These are phyloP conservation scores for Eriosoma lanigerum DNA, from an alignment of 1,140 invertebrate species.

Conservation along the genomic window DNA sequence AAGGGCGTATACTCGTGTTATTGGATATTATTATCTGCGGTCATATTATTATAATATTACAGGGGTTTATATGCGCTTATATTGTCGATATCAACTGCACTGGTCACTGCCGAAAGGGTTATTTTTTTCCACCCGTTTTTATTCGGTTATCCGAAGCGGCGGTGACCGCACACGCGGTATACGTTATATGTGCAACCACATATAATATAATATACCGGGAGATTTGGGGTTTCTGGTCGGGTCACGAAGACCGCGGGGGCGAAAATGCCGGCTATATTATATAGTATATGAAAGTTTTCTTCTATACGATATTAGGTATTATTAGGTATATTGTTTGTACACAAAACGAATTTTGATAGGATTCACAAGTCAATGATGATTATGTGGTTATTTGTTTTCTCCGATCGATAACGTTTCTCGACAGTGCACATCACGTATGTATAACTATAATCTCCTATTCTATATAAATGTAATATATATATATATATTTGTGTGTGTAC, in stretches of 20 bases:
- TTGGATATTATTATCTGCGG: background rate
- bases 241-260: conserved; percentile 7
- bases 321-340: conserved; percentile 19
- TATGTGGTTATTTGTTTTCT: conserved; percentile 45
- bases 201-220: background rate
- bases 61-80: too few relatives aligned
- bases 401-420: background rate
- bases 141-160: background rate
- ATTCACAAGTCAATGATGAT: conserved; percentile 45
- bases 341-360: conserved; percentile 47
- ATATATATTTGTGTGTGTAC: background rate
- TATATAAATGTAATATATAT: too few relatives aligned
- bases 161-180: conserved; percentile 2
- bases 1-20: conserved; percentile 37
- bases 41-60: too few relatives aligned
- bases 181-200: background rate
- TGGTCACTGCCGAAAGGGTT: conserved; percentile 26
- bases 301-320: conserved; percentile 2
- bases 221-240: conserved; percentile 39
- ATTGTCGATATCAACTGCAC: too few relatives aligned
- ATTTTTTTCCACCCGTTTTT: background rate
- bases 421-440: too few relatives aligned
- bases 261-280: background rate
- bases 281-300: conserved; percentile 25
- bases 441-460: too few relatives aligned